phyloP scores from a whole-genome alignment of 1,140 invertebrate genomes.

The Hyles euphorbiae region DNA sequence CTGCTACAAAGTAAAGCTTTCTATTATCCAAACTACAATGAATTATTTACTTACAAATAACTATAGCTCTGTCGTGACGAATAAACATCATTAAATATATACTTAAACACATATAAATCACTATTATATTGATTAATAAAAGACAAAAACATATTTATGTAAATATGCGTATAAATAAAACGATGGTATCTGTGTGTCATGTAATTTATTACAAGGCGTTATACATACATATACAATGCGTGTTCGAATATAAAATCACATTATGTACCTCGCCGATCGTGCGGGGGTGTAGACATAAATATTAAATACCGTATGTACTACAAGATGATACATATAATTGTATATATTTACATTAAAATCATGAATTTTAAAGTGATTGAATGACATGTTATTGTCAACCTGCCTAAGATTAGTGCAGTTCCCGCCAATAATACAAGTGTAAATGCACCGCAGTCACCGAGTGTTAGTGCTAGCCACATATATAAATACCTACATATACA shows the following conservation, averaged over 20 bases:
- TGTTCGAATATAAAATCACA: too few species aligned
- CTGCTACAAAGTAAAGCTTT: too few species aligned
- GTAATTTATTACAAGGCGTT: too few species aligned
- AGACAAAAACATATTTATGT: too few species aligned
- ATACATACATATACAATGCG: too few species aligned
- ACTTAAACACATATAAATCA: background rate
- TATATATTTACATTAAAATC: background rate
- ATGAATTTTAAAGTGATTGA: background rate
- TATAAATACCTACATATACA: constrained; percentile 11
- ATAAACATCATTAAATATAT: background rate
- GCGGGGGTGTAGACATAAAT: background rate
- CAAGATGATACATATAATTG: background rate
- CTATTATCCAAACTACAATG: too few species aligned
- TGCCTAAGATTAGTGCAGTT: too few species aligned
- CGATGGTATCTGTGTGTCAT: too few species aligned
- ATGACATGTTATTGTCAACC: background rate
- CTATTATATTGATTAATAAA: constrained; percentile 3
- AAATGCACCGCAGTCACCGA: constrained; percentile 22
- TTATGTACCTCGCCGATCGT: too few species aligned
- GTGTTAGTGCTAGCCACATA: constrained; percentile 21
- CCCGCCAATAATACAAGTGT: constrained; percentile 7
- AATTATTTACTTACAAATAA: too few species aligned
- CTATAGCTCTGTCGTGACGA: too few species aligned
- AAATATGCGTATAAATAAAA: too few species aligned
- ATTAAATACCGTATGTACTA: background rate